A percentile compares a stretch with the other conserved stretches of the same genome.
These are phyloP conservation scores for Holacanthus passer DNA, from an alignment of 2,113 vertebrate genomes.

Conservation along the genomic window DNA sequence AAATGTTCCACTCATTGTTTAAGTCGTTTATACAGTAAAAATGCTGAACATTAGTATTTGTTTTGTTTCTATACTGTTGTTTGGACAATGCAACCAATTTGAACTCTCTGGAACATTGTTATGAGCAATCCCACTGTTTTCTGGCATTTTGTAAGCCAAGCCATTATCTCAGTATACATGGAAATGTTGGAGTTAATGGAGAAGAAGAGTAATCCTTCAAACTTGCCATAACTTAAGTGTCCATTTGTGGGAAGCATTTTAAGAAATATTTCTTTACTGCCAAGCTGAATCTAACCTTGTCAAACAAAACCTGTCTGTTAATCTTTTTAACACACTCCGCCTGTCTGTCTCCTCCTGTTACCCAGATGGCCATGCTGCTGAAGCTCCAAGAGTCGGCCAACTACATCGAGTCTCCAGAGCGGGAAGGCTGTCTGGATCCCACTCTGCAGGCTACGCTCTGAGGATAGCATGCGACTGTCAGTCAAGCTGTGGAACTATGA, in stretches of 20 bases:
- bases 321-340: neutral
- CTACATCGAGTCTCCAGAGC: slow-evolving; percentile 95
- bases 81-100: neutral
- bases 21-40: no score
- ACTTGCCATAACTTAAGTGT: no score
- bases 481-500: slow-evolving; percentile 12
- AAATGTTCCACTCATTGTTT: neutral
- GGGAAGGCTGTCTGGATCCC: slow-evolving; percentile 90
- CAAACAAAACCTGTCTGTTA: neutral
- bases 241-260: neutral
- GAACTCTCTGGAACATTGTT: neutral
- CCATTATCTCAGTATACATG: neutral
- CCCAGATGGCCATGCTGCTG: slow-evolving; percentile 97
- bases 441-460: slow-evolving; percentile 88
- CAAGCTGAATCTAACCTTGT: neutral
- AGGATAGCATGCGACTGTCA: slow-evolving; percentile 34
- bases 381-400: slow-evolving; percentile 98
- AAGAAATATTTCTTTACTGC: neutral
- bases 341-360: slow-evolving; percentile 34
- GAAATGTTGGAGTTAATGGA: neutral
- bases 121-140: neutral
- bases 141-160: neutral
- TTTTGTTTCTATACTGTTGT: neutral
- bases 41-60: no score
- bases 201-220: neutral